Percentiles rank a stretch among this genome's conserved stretches.
Evolutionary conservation across 2,113 vertebrate species (phyloP).

Genomic region (Engystomops pustulosus): DNA sequence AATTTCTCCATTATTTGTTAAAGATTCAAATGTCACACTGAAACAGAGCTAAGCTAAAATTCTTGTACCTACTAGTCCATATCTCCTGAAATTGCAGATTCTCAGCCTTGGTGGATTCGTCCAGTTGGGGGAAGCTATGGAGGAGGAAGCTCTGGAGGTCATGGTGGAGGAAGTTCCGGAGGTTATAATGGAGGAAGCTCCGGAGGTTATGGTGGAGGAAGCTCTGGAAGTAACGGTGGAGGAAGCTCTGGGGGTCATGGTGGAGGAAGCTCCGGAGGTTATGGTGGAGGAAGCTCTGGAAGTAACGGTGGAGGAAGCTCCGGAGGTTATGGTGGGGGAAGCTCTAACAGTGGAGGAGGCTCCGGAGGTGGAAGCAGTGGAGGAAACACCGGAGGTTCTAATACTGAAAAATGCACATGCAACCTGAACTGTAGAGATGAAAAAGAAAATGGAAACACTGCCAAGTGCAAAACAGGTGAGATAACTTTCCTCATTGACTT

Average conservation of each 20-base stretch:
- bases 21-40: neutral
- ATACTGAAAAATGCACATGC: neutral
- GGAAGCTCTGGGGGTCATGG: neutral
- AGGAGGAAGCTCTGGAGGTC: neutral
- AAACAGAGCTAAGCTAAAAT: too few species aligned
- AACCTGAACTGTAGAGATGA: neutral
- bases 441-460: neutral
- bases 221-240: neutral
- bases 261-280: neutral
- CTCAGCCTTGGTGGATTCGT: neutral
- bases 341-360: neutral
- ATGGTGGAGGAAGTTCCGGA: neutral
- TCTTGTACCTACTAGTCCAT: too few species aligned
- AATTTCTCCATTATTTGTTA: too few species aligned
- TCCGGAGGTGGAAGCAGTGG: neutral
- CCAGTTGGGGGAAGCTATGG: neutral
- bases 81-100: neutral
- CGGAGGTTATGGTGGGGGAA: neutral
- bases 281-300: neutral
- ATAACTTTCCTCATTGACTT: neutral
- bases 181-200: neutral
- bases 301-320: neutral
- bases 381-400: too few species aligned
- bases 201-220: neutral
- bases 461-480: conserved; percentile 8